Base-by-base conservation (phyloP, 2,797 vertebrate genomes). In the Tympanoctomys barrerae region DNA sequence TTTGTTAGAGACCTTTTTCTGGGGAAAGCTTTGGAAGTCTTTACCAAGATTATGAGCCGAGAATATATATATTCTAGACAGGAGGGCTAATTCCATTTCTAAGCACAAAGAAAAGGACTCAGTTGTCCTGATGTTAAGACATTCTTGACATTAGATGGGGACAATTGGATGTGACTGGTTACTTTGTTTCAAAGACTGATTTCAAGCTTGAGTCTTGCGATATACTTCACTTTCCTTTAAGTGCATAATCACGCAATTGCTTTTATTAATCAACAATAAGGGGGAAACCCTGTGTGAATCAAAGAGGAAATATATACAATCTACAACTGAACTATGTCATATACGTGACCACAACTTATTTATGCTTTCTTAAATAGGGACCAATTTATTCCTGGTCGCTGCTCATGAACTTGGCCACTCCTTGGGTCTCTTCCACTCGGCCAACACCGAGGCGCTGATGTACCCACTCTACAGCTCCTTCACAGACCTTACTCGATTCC, bases 381-480 rank as follows among this genome's bases (percentile, higher is more conserved):
- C 81, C 0, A 99, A 99, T 68, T 71, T 99, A 89, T 99, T 99
- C 95, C 97, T 98, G 79, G 98, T 99, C 82, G 99, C 99, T 86
- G 98, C 98, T 78, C 99, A 98, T 94, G 99, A 99, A 87, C 98
- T 99, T 94, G 99, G 99, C 39, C 99, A 99, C 90, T 99, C 99
- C 42, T 91, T 99, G 91, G 99, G 98, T 75, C 98, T 99, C 73
- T 94, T n/a, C 28, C 99, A 99, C 97, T 99, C 98, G 2, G 82
- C 52, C 39, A 93, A 99, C 39, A 49, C 93, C 2, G 98, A 97
- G 8, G 98, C 98, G 28, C 90, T 99, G 94, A 99, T 99, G 98
- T 98, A 97, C 81, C 98, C 99, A 14, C n/a, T 97, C 21, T 99
- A 99, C 75, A 98, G 98, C 33, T 64, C 95, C 73, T 85, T 91